phyloP scores from a whole-genome alignment of 2,888 invertebrate species.

The Silvanus unidentatus region DNA sequence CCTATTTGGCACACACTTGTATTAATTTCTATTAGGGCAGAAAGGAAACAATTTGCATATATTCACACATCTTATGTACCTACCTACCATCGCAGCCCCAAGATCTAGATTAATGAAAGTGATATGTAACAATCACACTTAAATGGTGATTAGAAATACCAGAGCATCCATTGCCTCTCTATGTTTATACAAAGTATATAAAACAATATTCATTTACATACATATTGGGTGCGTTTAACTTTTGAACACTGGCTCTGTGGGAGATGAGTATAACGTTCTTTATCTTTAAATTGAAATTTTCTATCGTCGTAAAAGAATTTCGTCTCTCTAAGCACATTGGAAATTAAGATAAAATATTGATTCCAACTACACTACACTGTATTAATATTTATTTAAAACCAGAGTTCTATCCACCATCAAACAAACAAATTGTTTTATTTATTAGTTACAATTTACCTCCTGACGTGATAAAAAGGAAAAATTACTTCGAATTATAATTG shows the following conservation, averaged over 20 bases:
- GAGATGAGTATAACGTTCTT: constrained; percentile 13
- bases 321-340: too few relatives aligned
- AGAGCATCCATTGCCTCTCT: constrained; percentile 5
- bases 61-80: too few relatives aligned
- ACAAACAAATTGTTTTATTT: too few relatives aligned
- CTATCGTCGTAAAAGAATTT: constrained; percentile 3
- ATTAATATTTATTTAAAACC: too few relatives aligned
- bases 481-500: too few relatives aligned
- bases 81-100: background rate
- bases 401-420: too few relatives aligned
- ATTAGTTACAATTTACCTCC: too few relatives aligned
- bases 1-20: too few relatives aligned
- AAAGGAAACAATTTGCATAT: too few relatives aligned
- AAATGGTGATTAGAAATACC: constrained; percentile 27
- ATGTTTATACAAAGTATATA: constrained; percentile 22
- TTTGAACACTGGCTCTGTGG: constrained; percentile 5
- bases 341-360: too few relatives aligned
- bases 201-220: constrained; percentile 37
- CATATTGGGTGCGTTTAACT: constrained; percentile 33
- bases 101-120: constrained; percentile 29
- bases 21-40: constrained; percentile 1
- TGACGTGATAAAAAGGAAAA: too few relatives aligned
- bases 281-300: constrained; percentile 19
- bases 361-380: too few relatives aligned
- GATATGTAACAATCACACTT: constrained; percentile 29